A percentile compares a stretch with the other conserved stretches of the same genome.
Evolutionary conservation across 2,797 vertebrate species (phyloP).

Genomic region (Spinus olivaceus): DNA sequence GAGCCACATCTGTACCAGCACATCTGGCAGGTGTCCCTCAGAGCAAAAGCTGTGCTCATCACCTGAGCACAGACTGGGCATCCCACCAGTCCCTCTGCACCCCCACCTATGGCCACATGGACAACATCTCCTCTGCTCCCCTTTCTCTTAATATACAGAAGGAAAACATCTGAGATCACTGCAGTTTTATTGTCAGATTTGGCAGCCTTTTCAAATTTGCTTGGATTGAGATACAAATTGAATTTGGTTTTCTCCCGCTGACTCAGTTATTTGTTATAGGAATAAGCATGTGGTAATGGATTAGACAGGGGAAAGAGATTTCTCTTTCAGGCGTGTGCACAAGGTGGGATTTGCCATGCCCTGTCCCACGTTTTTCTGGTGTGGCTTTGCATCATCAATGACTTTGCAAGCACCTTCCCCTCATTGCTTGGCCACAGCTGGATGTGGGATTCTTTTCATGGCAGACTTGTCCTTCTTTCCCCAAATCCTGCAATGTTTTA

Average conservation of each 20-base stretch:
- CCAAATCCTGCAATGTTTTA: neutral
- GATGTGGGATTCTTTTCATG: neutral
- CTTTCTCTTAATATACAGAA: neutral
- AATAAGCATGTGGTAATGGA: slow-evolving; percentile 44
- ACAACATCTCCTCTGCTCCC: neutral
- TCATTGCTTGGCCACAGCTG: neutral
- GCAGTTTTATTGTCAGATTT: slow-evolving; percentile 34
- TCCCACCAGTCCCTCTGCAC: neutral
- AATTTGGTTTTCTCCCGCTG: slow-evolving; percentile 52
- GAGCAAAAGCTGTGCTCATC: neutral
- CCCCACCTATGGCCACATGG: rapidly evolving
- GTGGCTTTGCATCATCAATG: neutral
- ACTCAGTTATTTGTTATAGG: slow-evolving; percentile 56
- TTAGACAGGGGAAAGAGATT: neutral
- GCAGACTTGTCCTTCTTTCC: neutral
- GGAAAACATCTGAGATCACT: slow-evolving; percentile 35
- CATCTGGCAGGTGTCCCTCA: neutral
- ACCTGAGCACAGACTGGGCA: neutral
- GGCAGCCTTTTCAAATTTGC: slow-evolving; percentile 60
- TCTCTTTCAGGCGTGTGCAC: neutral
- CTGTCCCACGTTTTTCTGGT: neutral
- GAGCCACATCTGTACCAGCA: neutral
- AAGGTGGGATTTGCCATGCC: neutral
- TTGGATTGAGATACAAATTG: slow-evolving; percentile 61
- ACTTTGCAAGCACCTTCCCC: neutral